Percentiles rank a stretch among this genome's conserved stretches.
Evolutionary conservation across 2,113 vertebrate genomes (phyloP).

Genomic region (Trinectes maculatus): DNA sequence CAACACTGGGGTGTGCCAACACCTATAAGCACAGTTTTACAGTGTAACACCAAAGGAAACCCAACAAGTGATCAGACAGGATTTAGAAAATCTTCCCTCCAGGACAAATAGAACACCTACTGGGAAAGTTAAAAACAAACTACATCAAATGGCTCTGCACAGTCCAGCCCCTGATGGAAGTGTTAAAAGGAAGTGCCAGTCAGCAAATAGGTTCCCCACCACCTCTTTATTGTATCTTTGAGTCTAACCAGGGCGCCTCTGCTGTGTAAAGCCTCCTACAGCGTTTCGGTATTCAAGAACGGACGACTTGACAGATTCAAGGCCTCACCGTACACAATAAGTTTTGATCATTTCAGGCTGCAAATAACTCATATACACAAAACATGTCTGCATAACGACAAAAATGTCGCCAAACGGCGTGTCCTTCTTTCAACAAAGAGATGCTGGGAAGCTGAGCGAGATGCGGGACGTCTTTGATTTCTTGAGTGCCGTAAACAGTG

Average conservation of each 20-base stretch:
- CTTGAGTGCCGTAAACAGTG: constrained; percentile 52
- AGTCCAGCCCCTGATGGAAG: constrained; percentile 52
- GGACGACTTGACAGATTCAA: constrained; percentile 25
- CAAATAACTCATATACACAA: constrained; percentile 13
- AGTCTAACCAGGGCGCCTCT: constrained; percentile 53
- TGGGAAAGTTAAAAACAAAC: constrained; percentile 59
- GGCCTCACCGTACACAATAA: constrained; percentile 16
- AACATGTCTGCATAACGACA: neutral
- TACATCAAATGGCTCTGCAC: constrained; percentile 49
- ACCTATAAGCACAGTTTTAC: neutral
- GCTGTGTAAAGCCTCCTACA: constrained; percentile 49
- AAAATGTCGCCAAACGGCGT: neutral
- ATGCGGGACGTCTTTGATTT: constrained; percentile 54
- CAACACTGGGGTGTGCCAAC: constrained; percentile 5
- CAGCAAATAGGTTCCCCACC: constrained; percentile 56
- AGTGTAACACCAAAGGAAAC: constrained; percentile 11
- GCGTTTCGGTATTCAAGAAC: constrained; percentile 32
- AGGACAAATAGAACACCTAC: constrained; percentile 34
- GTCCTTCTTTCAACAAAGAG: neutral
- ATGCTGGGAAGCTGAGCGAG: constrained; percentile 7
- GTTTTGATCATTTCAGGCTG: constrained; percentile 20
- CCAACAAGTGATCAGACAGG: constrained; percentile 27
- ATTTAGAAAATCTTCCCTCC: constrained; percentile 25
- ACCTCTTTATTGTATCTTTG: constrained; percentile 65
- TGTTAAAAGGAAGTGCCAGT: constrained; percentile 66